A percentile compares a stretch with the other conserved stretches of the same genome.
These are phyloP conservation scores for Mungos mungo DNA, from an alignment of 2,113 vertebrate species.

Conservation along the genomic window DNA sequence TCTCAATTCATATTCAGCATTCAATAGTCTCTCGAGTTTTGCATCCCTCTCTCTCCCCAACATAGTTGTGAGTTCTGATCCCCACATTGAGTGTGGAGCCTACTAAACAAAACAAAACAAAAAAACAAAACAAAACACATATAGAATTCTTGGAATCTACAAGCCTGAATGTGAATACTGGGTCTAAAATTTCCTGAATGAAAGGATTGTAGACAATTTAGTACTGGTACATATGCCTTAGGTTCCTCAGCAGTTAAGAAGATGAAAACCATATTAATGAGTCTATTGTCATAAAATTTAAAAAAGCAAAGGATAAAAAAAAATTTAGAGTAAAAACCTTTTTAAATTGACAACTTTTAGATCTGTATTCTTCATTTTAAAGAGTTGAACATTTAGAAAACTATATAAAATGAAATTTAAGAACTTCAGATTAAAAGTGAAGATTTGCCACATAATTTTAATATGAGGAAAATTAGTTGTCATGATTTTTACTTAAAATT, in stretches of 20 bases:
- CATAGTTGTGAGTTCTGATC: too few relatives aligned
- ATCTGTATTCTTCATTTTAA: neutral
- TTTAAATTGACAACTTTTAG: neutral
- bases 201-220: neutral
- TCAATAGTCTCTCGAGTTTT: too few relatives aligned
- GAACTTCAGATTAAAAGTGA: neutral
- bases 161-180: neutral
- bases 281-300: neutral
- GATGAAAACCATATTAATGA: neutral
- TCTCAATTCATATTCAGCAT: too few relatives aligned
- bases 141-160: neutral
- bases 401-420: neutral
- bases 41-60: too few relatives aligned
- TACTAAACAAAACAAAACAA: too few relatives aligned
- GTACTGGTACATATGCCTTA: neutral
- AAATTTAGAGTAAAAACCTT: neutral
- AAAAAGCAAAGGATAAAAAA: neutral
- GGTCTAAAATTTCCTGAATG: neutral
- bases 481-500: neutral
- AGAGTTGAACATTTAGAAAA: neutral
- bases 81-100: too few relatives aligned
- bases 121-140: too few relatives aligned
- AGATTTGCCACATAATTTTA: neutral
- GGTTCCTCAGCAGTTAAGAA: neutral
- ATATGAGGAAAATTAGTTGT: neutral